Evolutionary conservation across 2,797 vertebrate species (phyloP).

Genomic region (Acanthiza pusilla): DNA sequence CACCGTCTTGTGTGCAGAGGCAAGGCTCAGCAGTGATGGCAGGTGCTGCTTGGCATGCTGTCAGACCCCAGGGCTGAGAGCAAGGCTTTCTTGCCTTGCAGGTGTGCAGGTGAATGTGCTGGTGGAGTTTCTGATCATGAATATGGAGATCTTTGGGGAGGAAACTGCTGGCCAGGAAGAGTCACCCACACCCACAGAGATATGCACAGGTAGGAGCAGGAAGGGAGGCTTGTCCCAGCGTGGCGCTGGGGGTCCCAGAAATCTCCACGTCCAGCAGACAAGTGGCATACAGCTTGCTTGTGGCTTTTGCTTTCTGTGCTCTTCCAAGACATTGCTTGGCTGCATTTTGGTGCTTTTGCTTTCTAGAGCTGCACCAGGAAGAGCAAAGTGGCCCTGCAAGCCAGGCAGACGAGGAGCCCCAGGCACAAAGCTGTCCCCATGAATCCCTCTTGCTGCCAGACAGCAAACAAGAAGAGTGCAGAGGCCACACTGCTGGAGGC

Average conservation of each 20-base stretch:
- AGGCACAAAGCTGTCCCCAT: no score
- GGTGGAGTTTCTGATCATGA: neutral
- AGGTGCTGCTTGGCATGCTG: neutral
- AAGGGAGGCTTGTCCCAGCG: neutral
- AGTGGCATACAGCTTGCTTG: no score
- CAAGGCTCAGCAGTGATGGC: neutral
- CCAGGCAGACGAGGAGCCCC: no score
- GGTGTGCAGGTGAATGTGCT: neutral
- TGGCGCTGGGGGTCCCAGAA: accelerated
- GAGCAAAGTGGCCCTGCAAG: no score
- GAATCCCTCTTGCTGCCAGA: no score
- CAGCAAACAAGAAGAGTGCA: no score
- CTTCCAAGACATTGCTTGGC: no score
- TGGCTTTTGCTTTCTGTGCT: no score
- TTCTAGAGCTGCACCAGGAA: no score
- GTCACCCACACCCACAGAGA: neutral
- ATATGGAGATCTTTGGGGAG: neutral
- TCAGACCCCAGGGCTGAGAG: neutral
- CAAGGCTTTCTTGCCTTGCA: neutral
- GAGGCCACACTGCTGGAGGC: no score
- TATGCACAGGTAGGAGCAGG: no score
- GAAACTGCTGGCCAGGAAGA: neutral
- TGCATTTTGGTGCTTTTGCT: no score
- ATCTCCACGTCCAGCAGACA: neutral
- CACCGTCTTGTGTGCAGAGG: accelerated